Conservation (phyloP, 2,888 invertebrate genomes). For the Ryuthela nishihirai region DNA sequence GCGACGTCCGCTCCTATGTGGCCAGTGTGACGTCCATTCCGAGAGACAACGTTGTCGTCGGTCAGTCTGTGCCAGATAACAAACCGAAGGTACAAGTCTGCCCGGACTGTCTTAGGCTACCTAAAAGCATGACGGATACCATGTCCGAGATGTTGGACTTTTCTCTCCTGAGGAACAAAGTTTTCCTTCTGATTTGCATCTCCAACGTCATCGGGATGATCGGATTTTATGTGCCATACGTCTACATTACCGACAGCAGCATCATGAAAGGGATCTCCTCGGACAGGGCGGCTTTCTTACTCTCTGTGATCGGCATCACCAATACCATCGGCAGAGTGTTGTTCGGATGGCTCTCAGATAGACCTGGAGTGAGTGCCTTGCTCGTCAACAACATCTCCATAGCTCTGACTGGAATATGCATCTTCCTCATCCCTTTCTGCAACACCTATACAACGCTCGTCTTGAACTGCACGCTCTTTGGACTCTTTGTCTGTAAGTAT, state of each 20-base stretch:
- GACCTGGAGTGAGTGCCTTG: slow-evolving; percentile 79
- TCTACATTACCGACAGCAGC: slow-evolving; percentile 84
- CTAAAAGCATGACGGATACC: slow-evolving; percentile 50
- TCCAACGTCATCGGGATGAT: slow-evolving; percentile 97
- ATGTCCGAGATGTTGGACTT: slow-evolving; percentile 87
- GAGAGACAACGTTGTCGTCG: slow-evolving; percentile 48
- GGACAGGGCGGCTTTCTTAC: slow-evolving; percentile 54
- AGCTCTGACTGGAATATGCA: slow-evolving; percentile 79
- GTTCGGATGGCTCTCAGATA: slow-evolving; percentile 77
- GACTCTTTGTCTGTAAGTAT: slow-evolving; percentile 56
- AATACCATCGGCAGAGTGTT: slow-evolving; percentile 88
- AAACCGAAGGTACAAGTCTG: slow-evolving; percentile 8
- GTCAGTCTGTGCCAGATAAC: slow-evolving; percentile 11
- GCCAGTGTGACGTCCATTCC: slow-evolving; percentile 88
- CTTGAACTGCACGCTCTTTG: slow-evolving; percentile 79
- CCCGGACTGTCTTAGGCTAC: slow-evolving; percentile 44
- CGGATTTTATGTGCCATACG: slow-evolving; percentile 94
- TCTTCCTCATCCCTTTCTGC: slow-evolving; percentile 80
- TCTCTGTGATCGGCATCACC: slow-evolving; percentile 64
- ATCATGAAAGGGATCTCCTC: slow-evolving; percentile 52
- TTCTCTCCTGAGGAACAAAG: slow-evolving; percentile 78
- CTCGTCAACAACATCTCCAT: slow-evolving; percentile 90
- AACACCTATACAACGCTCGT: slow-evolving; percentile 70
- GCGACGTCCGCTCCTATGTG: slow-evolving; percentile 81
- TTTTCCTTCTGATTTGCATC: slow-evolving; percentile 85